Conservation (phyloP, 1,140 invertebrate genomes). For the Mactra quadrangularis region DNA sequence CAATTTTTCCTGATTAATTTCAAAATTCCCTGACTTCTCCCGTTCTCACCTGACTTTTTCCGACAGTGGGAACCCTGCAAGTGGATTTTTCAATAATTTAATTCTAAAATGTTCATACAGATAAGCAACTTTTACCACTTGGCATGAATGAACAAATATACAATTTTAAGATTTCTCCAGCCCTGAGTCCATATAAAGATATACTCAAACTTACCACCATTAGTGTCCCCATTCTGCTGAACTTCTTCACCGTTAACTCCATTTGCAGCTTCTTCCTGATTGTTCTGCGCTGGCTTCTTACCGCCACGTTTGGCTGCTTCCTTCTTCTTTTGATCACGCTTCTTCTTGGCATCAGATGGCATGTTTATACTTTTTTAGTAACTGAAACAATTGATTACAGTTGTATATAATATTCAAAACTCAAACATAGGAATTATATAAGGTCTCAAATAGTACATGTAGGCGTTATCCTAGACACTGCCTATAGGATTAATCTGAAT, state of each 20-base stretch:
- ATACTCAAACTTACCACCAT: constrained; percentile 44
- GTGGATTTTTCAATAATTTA: too few relatives aligned
- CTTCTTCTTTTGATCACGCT: constrained; percentile 98
- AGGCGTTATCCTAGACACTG: background rate
- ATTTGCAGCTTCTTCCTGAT: constrained; percentile 70
- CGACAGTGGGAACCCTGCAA: too few relatives aligned
- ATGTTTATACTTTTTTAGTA: constrained; percentile 84
- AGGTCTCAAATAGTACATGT: background rate
- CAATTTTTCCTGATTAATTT: too few relatives aligned
- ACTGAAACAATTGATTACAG: background rate
- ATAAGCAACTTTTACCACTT: too few relatives aligned
- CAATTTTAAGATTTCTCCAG: too few relatives aligned
- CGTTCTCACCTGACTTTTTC: too few relatives aligned
- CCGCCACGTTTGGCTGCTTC: constrained; percentile 92
- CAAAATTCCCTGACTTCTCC: too few relatives aligned
- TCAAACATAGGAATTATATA: background rate
- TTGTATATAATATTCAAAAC: background rate
- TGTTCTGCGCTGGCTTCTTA: constrained; percentile 75
- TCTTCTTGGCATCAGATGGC: constrained; percentile 99
- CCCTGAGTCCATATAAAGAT: too few relatives aligned
- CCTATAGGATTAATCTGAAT: background rate
- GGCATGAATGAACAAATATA: too few relatives aligned
- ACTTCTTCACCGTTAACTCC: constrained; percentile 62
- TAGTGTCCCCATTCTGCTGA: constrained; percentile 57
- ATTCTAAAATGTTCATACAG: too few relatives aligned